Base-by-base conservation (phyloP, 2,113 vertebrate genomes). In the Apus apus region DNA sequence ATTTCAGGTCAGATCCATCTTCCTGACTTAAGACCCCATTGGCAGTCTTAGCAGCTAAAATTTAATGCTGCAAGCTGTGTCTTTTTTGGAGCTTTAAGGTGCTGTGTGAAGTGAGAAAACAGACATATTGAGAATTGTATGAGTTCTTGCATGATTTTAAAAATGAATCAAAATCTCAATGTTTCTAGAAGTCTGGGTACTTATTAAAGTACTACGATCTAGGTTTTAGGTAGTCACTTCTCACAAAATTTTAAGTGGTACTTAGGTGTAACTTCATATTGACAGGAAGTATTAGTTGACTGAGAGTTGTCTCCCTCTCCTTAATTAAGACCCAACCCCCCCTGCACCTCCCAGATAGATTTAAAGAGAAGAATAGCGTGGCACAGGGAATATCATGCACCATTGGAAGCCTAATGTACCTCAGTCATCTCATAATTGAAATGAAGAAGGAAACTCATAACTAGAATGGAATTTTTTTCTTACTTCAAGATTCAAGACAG, bases 261-360 rank as follows among this genome's bases (percentile, higher is more conserved):
- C 21, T 58, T 73, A 36, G 43, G 6, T 54, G 68, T 70, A 66
- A 54, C 20, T 85, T 84, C 6, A 11, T 85, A 11, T 57, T 74
- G 66, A 11, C 61, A 80, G 45, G 34, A 32, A 72, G 14, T 64
- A 53, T 91, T 76, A 50, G 6, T 66, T 80, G 26, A 77, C 57
- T 66, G 70, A 71, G 30, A 27, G 25, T 74, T 92, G n/a, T 92
- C 27, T 85, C 48, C 23, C 13, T 85, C 16, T 71, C 23, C 50
- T 86, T 93, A 96, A 93, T 93, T 95, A 92, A 93, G 61, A 93
- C 16, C 15, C 48, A 45, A 90, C 87, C 46, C 46, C 11, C 46
- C 10, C 0, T 1, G 15, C 50, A 19, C 50, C 19, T 30, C 61
- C 88, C 36, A 57, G 75, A 80, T 30, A 67, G 21, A 78, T 67